Conservation (phyloP, 2,888 invertebrate genomes). For the Argyresthia goedartella region DNA sequence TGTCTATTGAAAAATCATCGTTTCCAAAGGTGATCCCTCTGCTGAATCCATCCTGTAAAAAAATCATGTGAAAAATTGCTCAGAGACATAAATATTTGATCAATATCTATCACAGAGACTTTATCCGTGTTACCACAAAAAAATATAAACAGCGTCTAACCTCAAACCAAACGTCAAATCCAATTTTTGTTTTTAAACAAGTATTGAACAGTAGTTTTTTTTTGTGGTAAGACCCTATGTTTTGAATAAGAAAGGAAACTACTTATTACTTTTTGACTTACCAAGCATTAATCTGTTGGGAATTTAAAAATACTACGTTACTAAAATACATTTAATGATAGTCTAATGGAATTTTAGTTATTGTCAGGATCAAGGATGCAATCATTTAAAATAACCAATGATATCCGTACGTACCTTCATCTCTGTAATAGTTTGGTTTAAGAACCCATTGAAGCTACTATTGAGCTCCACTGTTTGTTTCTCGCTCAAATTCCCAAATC, state of each 20-base stretch:
- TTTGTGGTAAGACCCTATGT: no score
- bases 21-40: slow-evolving; percentile 89
- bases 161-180: no score
- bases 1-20: slow-evolving; percentile 95
- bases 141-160: no score
- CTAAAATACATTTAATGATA: no score
- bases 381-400: background rate
- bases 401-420: slow-evolving; percentile 78
- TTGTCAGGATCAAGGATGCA: no score
- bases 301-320: slow-evolving; percentile 6
- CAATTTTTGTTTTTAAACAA: no score
- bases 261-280: slow-evolving; percentile 19
- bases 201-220: no score
- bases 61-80: slow-evolving; percentile 13
- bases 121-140: no score
- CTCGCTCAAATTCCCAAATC: slow-evolving; percentile 59
- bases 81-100: background rate
- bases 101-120: background rate
- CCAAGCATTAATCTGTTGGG: slow-evolving; percentile 37
- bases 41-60: slow-evolving; percentile 88
- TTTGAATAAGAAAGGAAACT: background rate
- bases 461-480: slow-evolving; percentile 56
- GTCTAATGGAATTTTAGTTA: no score
- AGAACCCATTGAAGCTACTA: slow-evolving; percentile 80
- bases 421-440: slow-evolving; percentile 86